A percentile compares a stretch with the other conserved stretches of the same genome.
Evolutionary conservation across 1,140 invertebrate genomes (phyloP).

Genomic region (Drosophila virilis): DNA sequence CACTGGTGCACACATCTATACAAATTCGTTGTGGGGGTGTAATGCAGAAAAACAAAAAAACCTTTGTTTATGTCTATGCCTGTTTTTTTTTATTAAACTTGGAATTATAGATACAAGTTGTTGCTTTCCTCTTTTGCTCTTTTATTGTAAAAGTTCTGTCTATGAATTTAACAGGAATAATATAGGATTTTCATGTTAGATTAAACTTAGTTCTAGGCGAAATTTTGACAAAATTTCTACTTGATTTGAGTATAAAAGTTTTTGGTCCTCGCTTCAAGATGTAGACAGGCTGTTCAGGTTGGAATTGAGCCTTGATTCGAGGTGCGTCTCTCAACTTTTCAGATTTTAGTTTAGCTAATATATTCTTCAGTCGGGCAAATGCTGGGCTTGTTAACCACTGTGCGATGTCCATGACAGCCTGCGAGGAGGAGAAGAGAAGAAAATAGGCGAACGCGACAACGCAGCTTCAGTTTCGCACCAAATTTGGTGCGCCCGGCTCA

Average conservation of each 20-base stretch:
- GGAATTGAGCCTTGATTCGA: no score
- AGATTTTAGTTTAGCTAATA: neutral
- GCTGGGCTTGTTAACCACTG: conserved; percentile 35
- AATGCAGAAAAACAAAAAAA: no score
- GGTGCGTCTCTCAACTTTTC: neutral
- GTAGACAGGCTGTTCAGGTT: no score
- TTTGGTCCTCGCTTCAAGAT: no score
- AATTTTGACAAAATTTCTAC: no score
- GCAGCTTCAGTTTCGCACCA: conserved; percentile 76
- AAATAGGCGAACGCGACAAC: conserved; percentile 57
- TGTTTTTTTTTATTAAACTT: neutral
- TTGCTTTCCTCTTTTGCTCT: no score
- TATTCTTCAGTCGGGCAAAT: neutral
- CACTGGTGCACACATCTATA: conserved; percentile 22
- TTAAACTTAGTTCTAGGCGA: no score
- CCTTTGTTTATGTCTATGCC: neutral
- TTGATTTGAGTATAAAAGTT: no score
- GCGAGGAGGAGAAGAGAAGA: conserved; percentile 33
- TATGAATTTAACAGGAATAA: no score
- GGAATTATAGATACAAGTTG: no score
- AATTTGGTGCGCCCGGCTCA: conserved; percentile 67
- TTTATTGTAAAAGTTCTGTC: no score
- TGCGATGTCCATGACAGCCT: conserved; percentile 45
- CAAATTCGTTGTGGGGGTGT: conserved; percentile 13
- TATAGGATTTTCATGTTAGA: no score